Percentiles rank a stretch among this genome's conserved stretches.
Conservation (phyloP, 1,140 invertebrate species). For the Temnothorax curvispinosus region DNA sequence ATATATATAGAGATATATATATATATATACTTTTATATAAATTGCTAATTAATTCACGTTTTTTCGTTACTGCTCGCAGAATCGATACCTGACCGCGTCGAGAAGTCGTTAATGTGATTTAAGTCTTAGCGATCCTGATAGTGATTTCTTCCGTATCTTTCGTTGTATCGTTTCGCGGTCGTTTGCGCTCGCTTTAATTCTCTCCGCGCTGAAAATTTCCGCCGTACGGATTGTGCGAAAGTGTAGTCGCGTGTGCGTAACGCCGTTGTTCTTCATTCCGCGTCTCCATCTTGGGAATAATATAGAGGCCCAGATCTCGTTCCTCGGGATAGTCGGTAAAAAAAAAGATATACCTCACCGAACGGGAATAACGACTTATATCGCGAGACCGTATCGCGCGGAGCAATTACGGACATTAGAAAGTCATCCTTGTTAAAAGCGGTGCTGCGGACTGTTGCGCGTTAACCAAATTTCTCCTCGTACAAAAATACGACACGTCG, state of each 20-base stretch:
- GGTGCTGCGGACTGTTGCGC: not conserved
- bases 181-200: conserved; percentile 8
- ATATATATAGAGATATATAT: too few species aligned
- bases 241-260: not conserved
- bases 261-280: conserved; percentile 6
- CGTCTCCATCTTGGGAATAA: conserved; percentile 62
- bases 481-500: not conserved
- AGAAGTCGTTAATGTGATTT: not conserved
- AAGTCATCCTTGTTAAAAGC: conserved; percentile 51
- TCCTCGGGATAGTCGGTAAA: not conserved
- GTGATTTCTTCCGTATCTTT: not conserved
- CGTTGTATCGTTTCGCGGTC: not conserved
- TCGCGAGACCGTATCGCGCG: conserved; percentile 23
- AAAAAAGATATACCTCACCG: conserved; percentile 47
- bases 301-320: conserved; percentile 30
- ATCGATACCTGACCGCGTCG: not conserved
- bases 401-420: conserved; percentile 55
- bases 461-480: conserved; percentile 34
- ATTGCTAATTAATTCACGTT: not conserved
- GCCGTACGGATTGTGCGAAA: conserved; percentile 1
- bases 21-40: not conserved
- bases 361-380: conserved; percentile 42
- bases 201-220: conserved; percentile 15
- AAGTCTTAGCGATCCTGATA: not conserved
- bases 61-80: not conserved